These are phyloP conservation scores for Paracyclopina nana DNA, from an alignment of 1,140 invertebrate genomes.

Conservation along the genomic window DNA sequence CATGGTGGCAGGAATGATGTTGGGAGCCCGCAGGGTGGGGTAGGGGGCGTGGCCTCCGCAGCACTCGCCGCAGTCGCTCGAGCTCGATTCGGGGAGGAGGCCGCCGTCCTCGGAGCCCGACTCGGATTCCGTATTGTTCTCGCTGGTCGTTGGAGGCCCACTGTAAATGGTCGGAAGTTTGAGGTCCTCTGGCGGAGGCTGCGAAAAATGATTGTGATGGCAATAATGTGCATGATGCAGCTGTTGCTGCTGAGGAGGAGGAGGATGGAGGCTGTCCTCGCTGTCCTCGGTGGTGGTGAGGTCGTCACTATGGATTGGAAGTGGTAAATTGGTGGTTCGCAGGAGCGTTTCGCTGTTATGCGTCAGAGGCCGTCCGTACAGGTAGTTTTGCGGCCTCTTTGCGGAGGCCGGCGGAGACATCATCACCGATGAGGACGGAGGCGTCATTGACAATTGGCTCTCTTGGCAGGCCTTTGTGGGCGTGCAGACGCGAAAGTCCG, in stretches of 20 bases:
- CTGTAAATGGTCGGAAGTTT: neutral
- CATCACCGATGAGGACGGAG: too few species aligned
- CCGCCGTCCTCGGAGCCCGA: neutral
- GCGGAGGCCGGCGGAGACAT: too few species aligned
- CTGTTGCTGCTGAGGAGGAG: too few species aligned
- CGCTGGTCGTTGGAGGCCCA: neutral
- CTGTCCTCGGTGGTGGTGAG: neutral
- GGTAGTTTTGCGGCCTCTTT: too few species aligned
- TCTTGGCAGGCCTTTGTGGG: too few species aligned
- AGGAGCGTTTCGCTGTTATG: neutral
- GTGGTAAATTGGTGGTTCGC: neutral
- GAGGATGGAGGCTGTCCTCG: too few species aligned
- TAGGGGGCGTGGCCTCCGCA: constrained; percentile 1
- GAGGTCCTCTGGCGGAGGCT: constrained; percentile 1
- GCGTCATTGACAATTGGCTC: too few species aligned
- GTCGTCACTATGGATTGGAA: neutral
- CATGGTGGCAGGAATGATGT: neutral
- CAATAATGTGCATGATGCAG: neutral
- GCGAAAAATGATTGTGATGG: constrained; percentile 2
- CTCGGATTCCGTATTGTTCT: neutral
- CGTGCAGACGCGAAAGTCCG: too few species aligned
- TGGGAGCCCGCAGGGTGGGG: neutral
- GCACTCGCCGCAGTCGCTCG: neutral
- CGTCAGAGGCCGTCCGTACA: neutral
- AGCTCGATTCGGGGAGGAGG: too few species aligned